Conservation (phyloP, 2,888 invertebrate genomes). For the Myopa tessellatipennis region DNA sequence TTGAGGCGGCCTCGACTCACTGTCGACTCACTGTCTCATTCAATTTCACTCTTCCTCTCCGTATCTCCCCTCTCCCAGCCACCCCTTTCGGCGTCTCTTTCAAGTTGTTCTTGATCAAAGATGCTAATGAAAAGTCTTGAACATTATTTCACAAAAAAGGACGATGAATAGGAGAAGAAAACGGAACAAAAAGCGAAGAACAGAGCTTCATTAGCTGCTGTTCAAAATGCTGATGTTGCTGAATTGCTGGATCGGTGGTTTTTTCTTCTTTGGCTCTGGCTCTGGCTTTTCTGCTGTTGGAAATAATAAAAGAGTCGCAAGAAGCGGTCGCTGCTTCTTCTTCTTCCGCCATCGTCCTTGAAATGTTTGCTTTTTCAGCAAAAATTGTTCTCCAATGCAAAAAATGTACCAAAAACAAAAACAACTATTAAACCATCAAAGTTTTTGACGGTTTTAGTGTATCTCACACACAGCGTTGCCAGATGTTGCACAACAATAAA, state of each 20-base stretch:
- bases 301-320: background rate
- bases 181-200: background rate
- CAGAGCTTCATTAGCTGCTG: slow-evolving; percentile 4
- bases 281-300: background rate
- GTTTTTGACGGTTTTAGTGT: too few relatives aligned
- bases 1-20: slow-evolving; percentile 31
- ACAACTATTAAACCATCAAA: too few relatives aligned
- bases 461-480: too few relatives aligned
- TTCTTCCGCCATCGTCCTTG: background rate
- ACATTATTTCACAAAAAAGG: slow-evolving; percentile 42
- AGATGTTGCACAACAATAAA: too few relatives aligned
- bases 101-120: slow-evolving; percentile 62
- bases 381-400: background rate
- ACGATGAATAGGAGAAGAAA: slow-evolving; percentile 33
- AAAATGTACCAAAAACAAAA: background rate
- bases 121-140: slow-evolving; percentile 55
- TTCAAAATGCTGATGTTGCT: background rate
- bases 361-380: background rate
- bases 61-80: too few relatives aligned
- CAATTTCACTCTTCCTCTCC: too few relatives aligned
- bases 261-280: background rate
- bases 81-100: background rate
- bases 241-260: too few relatives aligned
- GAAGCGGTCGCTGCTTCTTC: too few relatives aligned
- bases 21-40: background rate